phyloP scores from a whole-genome alignment of 2,113 vertebrate species.

The Notechis scutatus region DNA sequence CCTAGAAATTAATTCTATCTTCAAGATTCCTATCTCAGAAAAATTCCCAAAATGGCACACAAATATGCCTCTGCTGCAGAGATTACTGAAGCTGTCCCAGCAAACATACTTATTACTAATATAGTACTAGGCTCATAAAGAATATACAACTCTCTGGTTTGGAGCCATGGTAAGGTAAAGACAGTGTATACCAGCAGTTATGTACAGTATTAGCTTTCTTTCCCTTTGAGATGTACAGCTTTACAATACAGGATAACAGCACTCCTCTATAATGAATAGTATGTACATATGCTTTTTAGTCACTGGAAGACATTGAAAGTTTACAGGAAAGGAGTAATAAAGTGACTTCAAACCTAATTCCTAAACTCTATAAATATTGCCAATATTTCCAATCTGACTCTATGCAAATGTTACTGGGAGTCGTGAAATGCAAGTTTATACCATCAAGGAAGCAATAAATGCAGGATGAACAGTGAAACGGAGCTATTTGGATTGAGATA shows the following conservation, averaged over 20 bases:
- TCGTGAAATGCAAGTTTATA: slow-evolving; percentile 53
- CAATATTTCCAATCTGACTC: not conserved
- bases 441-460: slow-evolving; percentile 3
- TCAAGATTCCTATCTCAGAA: slow-evolving; percentile 90
- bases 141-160: slow-evolving; percentile 34
- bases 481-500: not conserved
- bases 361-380: slow-evolving; percentile 29
- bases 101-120: slow-evolving; percentile 73
- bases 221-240: slow-evolving; percentile 49
- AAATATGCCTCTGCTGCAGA: slow-evolving; percentile 84
- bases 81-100: slow-evolving; percentile 84
- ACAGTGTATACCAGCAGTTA: slow-evolving; percentile 32
- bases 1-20: slow-evolving; percentile 97
- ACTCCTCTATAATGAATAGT: slow-evolving; percentile 41
- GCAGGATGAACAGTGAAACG: not conserved
- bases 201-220: slow-evolving; percentile 42
- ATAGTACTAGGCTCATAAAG: slow-evolving; percentile 54
- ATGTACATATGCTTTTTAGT: slow-evolving; percentile 33
- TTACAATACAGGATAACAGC: slow-evolving; percentile 33
- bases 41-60: slow-evolving; percentile 91
- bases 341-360: slow-evolving; percentile 34
- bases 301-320: slow-evolving; percentile 17
- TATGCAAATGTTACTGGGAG: slow-evolving; percentile 30
- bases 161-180: not conserved
- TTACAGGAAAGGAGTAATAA: slow-evolving; percentile 33